Base-by-base conservation (phyloP, 2,888 invertebrate genomes). In the Pterobdella sp. region DNA sequence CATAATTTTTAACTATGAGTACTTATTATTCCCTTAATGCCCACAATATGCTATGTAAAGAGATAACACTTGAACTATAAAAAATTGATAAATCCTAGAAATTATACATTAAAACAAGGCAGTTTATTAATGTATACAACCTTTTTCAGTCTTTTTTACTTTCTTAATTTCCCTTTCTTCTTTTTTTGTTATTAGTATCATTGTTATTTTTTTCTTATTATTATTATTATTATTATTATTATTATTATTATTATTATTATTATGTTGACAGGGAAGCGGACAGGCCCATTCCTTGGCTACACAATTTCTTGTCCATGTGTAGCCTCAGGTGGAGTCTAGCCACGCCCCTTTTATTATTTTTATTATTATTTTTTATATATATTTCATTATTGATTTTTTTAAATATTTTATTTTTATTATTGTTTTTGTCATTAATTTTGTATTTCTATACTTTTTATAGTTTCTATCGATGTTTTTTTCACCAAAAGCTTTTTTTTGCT, bases 221-320 rank as follows among this genome's bases (percentile, higher is more conserved):
- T 14, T 42, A 14, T 42, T 18, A 42, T 42, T 14, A 14, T 42
- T 42, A 42, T 42, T 42, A 42, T 14, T 14, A 34, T 65, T 31
- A 34, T n/a, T 31, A n/a, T 32, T 65, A n/a, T 32, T 29, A n/a
- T 10, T n/a, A 4, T 34, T 34, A 2, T n/a, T n/a, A 65, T 3
- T n/a, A 34, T 36, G 4, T 22, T 36, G 26, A 67, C 37, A 34
- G 42, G 69, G 42, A 29, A 14, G 32, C 42, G 32, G 34, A 49
- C 49, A 69, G 69, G 69, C 69, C 69, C 69, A 69, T 69, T 69
- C 69, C 52, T 69, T 69, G 69, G 69, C 69, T 69, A 69, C 69
- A 69, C 69, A 69, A 29, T 22, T 69, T 52, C 34, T 52, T 3
- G 52, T 49, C 31, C 69, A 69, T 69, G 69, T 69, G 69, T 69